Evolutionary conservation across 1,140 invertebrate genomes (phyloP).

Genomic region (Solenopsis invicta): DNA sequence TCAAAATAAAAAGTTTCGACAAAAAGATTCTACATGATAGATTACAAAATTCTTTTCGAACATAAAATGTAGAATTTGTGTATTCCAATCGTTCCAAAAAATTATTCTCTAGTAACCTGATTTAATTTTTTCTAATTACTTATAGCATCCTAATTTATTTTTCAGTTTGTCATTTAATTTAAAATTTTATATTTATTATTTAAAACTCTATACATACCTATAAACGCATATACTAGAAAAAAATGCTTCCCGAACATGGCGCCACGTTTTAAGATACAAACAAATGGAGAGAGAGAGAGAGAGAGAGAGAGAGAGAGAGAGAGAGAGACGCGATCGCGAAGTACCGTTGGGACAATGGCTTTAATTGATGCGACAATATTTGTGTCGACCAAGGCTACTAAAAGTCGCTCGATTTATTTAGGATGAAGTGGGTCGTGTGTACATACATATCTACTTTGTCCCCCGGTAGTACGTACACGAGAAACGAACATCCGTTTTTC

Average conservation of each 20-base stretch:
- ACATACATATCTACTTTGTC: slow-evolving; percentile 71
- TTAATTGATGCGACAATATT: slow-evolving; percentile 85
- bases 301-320: too few relatives aligned
- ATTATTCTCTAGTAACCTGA: background rate
- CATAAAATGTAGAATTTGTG: background rate
- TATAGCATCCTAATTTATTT: background rate
- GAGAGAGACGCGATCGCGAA: slow-evolving; percentile 17
- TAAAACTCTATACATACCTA: background rate
- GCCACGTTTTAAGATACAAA: slow-evolving; percentile 45
- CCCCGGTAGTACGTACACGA: slow-evolving; percentile 59
- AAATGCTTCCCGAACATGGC: slow-evolving; percentile 21
- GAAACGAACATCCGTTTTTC: slow-evolving; percentile 69
- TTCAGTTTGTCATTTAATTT: background rate
- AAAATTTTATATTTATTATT: background rate
- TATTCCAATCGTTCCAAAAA: background rate
- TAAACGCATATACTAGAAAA: background rate
- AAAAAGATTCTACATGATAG: background rate
- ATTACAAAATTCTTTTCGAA: background rate
- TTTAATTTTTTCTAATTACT: background rate
- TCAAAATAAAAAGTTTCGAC: background rate
- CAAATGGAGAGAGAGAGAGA: slow-evolving; percentile 33
- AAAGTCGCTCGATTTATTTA: slow-evolving; percentile 83
- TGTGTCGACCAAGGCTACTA: slow-evolving; percentile 74
- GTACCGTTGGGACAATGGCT: slow-evolving; percentile 59
- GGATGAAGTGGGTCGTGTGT: slow-evolving; percentile 72